A percentile compares a stretch with the other conserved stretches of the same genome.
These are phyloP conservation scores for Lepidocolaptes lacrymiger DNA, from an alignment of 2,797 vertebrate species.

Conservation along the genomic window DNA sequence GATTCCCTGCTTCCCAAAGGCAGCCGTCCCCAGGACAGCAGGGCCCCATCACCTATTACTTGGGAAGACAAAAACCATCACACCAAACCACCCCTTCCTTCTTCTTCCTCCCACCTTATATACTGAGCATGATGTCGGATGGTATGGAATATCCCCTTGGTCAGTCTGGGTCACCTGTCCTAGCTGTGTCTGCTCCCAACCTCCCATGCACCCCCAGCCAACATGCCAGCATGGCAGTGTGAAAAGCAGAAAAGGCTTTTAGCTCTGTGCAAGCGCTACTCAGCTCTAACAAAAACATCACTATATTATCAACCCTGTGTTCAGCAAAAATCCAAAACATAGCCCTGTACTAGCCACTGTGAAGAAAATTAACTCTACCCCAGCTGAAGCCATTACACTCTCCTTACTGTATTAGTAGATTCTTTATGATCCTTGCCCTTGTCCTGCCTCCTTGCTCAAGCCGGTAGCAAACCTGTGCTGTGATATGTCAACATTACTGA, in stretches of 20 bases:
- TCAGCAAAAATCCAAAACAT: background rate
- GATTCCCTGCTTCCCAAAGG: background rate
- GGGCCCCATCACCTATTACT: background rate
- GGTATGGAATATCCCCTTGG: background rate
- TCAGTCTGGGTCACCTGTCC: background rate
- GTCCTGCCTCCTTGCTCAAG: background rate
- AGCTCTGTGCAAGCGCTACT: background rate
- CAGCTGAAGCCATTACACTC: background rate
- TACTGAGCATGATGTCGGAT: background rate
- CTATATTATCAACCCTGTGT: background rate
- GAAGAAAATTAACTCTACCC: background rate
- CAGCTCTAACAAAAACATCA: background rate
- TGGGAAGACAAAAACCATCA: background rate
- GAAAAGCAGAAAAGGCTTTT: background rate
- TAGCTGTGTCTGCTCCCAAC: background rate
- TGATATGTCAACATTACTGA: background rate
- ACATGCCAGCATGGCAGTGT: background rate
- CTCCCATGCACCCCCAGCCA: background rate
- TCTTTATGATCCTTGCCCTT: background rate
- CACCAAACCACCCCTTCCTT: background rate
- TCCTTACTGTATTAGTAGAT: background rate
- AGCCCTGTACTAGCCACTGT: background rate
- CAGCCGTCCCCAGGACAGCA: background rate
- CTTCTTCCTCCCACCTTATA: background rate
- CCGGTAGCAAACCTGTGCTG: fast-evolving